Evolutionary conservation across 2,797 vertebrate species (phyloP), one percentile per base, ranked within the genome.

Genomic region (Aratinga solstitialis): DNA sequence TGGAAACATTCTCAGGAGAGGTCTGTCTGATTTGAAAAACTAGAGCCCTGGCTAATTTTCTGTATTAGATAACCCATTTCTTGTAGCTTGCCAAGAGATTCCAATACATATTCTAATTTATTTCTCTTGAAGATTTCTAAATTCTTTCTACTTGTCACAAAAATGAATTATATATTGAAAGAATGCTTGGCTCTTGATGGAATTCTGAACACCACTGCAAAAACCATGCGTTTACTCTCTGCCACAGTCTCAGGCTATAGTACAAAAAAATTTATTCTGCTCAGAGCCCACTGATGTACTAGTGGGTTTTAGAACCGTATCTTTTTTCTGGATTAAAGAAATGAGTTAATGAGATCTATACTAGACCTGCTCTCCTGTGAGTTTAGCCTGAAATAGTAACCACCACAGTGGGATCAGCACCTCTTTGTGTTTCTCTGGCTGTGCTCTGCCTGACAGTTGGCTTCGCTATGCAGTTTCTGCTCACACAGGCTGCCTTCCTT

Each of bases 321-420:
- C 38, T 65, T 92, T 94, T 68, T 67, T 59, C 19, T 84, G 68
- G 69, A 85, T 95, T 91, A 93, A 92, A 73, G 22, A n/a, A 14
- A 45, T 38, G 24, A 89, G 93, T 93, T 88, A 95, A 95, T n/a
- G 36, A 81, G 50, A 58, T 92, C 30, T 68, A 38, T 90, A 86
- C 51, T 75, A 61, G 67, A 71, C 24, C 59, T 73, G 20, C 24
- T 65, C 16, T 75, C 19, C 21, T 74, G 67, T 92, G 84, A 48
- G 23, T 84, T 92, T 78, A 68, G 23, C 36, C 79, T 87, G 86
- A 82, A 94, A 90, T 36, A 87, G 38, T 56, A 89, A 47, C 38
- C 45, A 53, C 32, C 45, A 66, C 58, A 59, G 26, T 30, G 47
- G 74, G 84, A 69, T 23, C 11, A 8, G 51, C 40, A 67, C 66